Percentiles rank a stretch among this genome's conserved stretches.
These are phyloP conservation scores for Caretta caretta DNA, from an alignment of 2,113 vertebrate genomes.

Conservation along the genomic window DNA sequence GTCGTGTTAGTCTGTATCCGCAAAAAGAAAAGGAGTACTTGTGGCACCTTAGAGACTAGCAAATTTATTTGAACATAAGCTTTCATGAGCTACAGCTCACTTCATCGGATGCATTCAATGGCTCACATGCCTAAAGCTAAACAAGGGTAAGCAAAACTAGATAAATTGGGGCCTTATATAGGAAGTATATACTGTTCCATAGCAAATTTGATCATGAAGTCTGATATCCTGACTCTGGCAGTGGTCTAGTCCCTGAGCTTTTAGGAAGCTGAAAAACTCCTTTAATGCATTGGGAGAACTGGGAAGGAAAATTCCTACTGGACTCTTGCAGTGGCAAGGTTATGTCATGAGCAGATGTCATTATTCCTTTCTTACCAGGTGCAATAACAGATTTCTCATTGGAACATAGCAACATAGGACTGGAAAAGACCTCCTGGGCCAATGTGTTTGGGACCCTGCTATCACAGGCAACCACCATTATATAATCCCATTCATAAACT, in stretches of 20 bases:
- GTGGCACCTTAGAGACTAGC: too few species aligned
- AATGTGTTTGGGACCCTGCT: not conserved
- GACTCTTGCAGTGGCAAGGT: rapidly evolving
- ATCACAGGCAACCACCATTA: not conserved
- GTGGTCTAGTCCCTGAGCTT: not conserved
- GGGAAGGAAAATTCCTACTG: not conserved
- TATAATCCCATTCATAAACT: not conserved
- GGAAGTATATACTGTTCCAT: not conserved
- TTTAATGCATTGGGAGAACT: not conserved
- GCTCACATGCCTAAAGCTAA: not conserved
- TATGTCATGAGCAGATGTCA: not conserved
- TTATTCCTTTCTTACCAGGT: rapidly evolving
- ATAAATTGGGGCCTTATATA: not conserved
- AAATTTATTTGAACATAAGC: too few species aligned
- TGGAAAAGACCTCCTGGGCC: not conserved
- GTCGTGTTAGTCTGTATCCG: too few species aligned
- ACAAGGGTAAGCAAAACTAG: not conserved
- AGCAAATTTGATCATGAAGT: not conserved
- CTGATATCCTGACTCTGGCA: not conserved
- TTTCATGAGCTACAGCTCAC: too few species aligned
- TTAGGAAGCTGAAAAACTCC: not conserved
- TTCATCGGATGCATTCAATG: too few species aligned
- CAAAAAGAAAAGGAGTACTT: too few species aligned
- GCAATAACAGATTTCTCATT: not conserved
- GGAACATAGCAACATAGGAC: not conserved